A percentile compares a stretch with the other conserved stretches of the same genome.
phyloP scores from a whole-genome alignment of 2,113 vertebrate genomes.

The Planiliza haematocheilus region DNA sequence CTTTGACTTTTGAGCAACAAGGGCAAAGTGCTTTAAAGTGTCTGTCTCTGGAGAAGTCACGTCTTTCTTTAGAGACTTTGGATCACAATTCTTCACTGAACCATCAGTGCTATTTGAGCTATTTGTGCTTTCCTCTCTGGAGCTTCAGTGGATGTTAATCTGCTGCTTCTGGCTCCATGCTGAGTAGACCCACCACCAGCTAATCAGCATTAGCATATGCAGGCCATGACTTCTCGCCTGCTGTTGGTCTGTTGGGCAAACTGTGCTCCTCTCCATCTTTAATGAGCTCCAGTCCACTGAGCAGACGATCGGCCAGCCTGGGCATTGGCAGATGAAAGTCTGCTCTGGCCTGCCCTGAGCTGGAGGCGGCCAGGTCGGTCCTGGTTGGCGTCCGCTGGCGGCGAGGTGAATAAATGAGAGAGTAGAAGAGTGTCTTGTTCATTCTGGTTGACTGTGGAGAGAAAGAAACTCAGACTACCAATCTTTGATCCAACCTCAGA shows the following conservation, averaged over 20 bases:
- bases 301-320: background rate
- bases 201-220: constrained; percentile 37
- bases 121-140: background rate
- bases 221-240: constrained; percentile 1
- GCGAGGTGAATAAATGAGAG: constrained; percentile 29
- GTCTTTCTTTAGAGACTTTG: too few species aligned
- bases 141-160: background rate
- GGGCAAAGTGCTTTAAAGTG: too few species aligned
- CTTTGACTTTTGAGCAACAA: too few species aligned
- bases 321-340: constrained; percentile 30
- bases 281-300: constrained; percentile 36
- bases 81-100: too few species aligned
- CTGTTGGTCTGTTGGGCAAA: background rate
- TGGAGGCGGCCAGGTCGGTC: background rate
- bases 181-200: constrained; percentile 2
- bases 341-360: background rate
- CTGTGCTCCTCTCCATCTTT: constrained; percentile 8
- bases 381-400: background rate
- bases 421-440: background rate
- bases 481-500: constrained; percentile 35
- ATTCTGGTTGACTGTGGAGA: constrained; percentile 7
- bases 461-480: background rate
- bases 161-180: constrained; percentile 1
- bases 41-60: too few species aligned
- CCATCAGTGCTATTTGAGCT: too few species aligned